phyloP scores from a whole-genome alignment of 2,888 invertebrate species.

The Drosophila formosana region DNA sequence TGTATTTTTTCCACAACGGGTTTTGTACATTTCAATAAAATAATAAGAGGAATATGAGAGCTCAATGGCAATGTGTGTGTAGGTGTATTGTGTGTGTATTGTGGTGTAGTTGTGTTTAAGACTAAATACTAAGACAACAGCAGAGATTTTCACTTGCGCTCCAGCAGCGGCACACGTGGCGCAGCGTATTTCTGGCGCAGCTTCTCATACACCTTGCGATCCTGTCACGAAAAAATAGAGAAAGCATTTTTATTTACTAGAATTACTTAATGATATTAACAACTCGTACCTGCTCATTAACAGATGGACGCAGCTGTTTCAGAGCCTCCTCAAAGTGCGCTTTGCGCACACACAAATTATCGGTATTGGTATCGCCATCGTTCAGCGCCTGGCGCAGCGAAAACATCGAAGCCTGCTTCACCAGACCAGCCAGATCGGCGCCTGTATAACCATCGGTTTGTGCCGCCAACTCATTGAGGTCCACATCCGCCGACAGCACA shows the following conservation, averaged over 20 bases:
- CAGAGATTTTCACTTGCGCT: slow-evolving; percentile 54
- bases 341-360: slow-evolving; percentile 88
- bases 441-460: slow-evolving; percentile 94
- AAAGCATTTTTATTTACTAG: neutral
- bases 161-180: slow-evolving; percentile 70
- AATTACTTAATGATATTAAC: no score
- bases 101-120: slow-evolving; percentile 14
- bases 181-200: slow-evolving; percentile 89
- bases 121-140: slow-evolving; percentile 57
- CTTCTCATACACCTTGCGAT: slow-evolving; percentile 91
- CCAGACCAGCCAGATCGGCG: slow-evolving; percentile 96
- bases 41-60: slow-evolving; percentile 35
- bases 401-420: slow-evolving; percentile 93
- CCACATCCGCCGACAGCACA: slow-evolving; percentile 90
- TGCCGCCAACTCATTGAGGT: slow-evolving; percentile 89
- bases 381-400: slow-evolving; percentile 92
- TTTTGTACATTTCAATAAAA: slow-evolving; percentile 44
- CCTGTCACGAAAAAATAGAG: slow-evolving; percentile 84
- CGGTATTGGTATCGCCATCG: slow-evolving; percentile 85
- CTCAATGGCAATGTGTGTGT: slow-evolving; percentile 19
- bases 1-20: slow-evolving; percentile 24
- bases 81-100: slow-evolving; percentile 3
- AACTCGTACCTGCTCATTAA: slow-evolving; percentile 88
- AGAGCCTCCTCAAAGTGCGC: slow-evolving; percentile 92
- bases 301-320: slow-evolving; percentile 93